Percentiles rank a stretch among this genome's conserved stretches.
phyloP scores from a whole-genome alignment of 2,888 invertebrate species.

The Tenthredo notha region DNA sequence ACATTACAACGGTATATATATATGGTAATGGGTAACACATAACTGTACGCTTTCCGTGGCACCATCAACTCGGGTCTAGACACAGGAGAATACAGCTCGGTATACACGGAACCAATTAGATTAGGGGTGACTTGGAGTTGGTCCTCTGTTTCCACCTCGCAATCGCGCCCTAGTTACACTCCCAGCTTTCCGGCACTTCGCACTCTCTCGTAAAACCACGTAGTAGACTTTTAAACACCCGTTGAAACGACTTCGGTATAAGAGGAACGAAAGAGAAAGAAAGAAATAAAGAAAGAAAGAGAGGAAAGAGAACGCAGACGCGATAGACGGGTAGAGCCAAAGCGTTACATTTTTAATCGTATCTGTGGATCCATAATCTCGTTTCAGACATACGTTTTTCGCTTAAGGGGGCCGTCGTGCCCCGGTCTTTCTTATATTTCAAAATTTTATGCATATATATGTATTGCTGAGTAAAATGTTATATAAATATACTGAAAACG shows the following conservation, averaged over 20 bases:
- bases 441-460: neutral
- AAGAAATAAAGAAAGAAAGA: slow-evolving; percentile 16
- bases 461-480: neutral
- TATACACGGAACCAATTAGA: slow-evolving; percentile 16
- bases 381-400: neutral
- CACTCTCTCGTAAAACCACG: slow-evolving; percentile 22
- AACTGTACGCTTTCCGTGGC: neutral
- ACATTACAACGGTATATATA: neutral
- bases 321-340: neutral
- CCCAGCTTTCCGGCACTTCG: slow-evolving; percentile 25
- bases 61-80: neutral
- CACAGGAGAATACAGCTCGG: slow-evolving; percentile 10
- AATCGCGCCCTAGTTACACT: slow-evolving; percentile 3
- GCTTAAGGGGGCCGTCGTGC: too few relatives aligned
- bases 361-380: neutral
- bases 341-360: neutral
- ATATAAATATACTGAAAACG: neutral
- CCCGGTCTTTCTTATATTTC: too few relatives aligned
- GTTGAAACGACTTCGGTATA: slow-evolving; percentile 22
- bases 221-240: slow-evolving; percentile 19
- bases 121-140: slow-evolving; percentile 23
- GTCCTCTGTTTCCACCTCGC: neutral
- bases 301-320: neutral
- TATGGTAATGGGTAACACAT: slow-evolving; percentile 15
- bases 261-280: neutral